Evolutionary conservation across 2,888 invertebrate genomes (phyloP).

Genomic region (Drosophila algonquin): DNA sequence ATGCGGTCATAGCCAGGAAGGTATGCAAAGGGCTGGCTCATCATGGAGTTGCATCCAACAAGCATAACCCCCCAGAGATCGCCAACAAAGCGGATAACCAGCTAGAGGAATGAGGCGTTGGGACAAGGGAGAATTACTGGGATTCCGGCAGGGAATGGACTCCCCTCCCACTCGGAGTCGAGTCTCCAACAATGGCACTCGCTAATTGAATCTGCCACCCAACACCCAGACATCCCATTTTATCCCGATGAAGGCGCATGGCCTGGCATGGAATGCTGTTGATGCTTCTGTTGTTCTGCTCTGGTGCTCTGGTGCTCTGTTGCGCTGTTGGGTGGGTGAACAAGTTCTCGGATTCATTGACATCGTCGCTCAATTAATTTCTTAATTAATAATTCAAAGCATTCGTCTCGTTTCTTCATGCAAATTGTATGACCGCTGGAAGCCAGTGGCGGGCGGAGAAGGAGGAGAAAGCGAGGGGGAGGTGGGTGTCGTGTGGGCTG

Average conservation of each 20-base stretch:
- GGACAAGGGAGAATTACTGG: constrained; percentile 23
- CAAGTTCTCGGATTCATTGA: constrained; percentile 30
- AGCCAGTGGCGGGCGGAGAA: background rate
- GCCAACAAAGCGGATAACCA: constrained; percentile 38
- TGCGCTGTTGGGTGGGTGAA: constrained; percentile 11
- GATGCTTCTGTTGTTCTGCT: constrained; percentile 23
- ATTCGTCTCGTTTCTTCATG: constrained; percentile 41
- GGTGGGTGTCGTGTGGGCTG: background rate
- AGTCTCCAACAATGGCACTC: constrained; percentile 33
- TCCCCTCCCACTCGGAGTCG: background rate
- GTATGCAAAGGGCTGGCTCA: constrained; percentile 8
- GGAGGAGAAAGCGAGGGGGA: background rate
- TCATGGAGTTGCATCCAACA: constrained; percentile 24
- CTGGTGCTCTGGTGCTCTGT: too few relatives aligned
- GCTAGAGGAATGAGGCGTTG: background rate
- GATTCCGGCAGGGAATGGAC: constrained; percentile 2
- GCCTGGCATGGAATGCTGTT: constrained; percentile 60
- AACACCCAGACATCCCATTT: constrained; percentile 6
- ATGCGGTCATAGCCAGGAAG: constrained; percentile 13
- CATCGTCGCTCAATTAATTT: constrained; percentile 52
- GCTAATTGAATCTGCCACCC: constrained; percentile 55
- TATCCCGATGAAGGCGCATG: constrained; percentile 34
- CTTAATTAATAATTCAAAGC: constrained; percentile 62
- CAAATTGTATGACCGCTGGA: constrained; percentile 30
- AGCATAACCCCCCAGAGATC: constrained; percentile 41